Conservation (phyloP, 2,113 vertebrate species). For the Otolemur garnettii region DNA sequence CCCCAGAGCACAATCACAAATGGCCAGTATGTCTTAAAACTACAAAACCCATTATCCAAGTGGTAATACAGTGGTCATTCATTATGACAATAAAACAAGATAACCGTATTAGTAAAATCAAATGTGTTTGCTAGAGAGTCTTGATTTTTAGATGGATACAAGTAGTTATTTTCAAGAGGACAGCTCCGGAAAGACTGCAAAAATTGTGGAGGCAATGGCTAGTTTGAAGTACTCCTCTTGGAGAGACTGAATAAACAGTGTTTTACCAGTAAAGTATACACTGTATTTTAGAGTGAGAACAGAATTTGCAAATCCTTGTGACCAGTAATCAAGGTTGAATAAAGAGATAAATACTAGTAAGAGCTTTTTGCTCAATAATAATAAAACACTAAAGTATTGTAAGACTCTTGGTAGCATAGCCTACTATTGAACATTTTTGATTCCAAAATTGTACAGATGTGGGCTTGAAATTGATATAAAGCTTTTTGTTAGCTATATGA, state of each 20-base stretch:
- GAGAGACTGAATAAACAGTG: fast-evolving
- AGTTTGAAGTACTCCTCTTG: background rate
- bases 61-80: background rate
- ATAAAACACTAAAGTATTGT: background rate
- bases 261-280: background rate
- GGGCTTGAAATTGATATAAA: background rate
- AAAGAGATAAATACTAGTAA: background rate
- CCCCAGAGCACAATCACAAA: background rate
- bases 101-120: background rate
- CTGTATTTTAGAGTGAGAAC: background rate
- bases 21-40: background rate
- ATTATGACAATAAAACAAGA: background rate
- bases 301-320: background rate
- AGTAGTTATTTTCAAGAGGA: background rate
- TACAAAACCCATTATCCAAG: background rate
- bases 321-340: background rate
- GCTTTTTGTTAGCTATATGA: background rate
- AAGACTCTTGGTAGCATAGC: background rate
- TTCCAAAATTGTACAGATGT: background rate
- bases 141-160: background rate
- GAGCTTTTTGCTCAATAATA: background rate
- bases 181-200: background rate
- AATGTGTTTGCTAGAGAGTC: background rate
- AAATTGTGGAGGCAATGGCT: background rate
- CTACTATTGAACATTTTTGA: background rate